These are phyloP conservation scores for Amblyjoppa fuscipennis DNA, from an alignment of 2,888 invertebrate genomes.

Conservation along the genomic window DNA sequence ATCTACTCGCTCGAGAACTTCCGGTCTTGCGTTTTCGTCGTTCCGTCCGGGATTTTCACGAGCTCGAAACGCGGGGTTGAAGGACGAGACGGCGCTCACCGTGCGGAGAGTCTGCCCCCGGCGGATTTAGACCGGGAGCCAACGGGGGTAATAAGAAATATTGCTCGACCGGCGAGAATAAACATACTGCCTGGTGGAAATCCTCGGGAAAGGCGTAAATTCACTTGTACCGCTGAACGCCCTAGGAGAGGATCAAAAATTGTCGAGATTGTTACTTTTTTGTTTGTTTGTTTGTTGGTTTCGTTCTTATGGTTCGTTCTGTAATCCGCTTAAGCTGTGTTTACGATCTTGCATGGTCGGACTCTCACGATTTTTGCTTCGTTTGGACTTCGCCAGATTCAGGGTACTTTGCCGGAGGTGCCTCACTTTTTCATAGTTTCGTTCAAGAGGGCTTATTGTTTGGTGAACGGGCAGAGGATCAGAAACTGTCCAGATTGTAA, in stretches of 20 bases:
- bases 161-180: slow-evolving; percentile 29
- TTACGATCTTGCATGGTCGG: not conserved
- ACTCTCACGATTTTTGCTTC: not conserved
- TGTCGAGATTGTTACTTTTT: not conserved
- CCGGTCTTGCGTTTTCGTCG: slow-evolving; percentile 14
- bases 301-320: not conserved
- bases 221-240: not conserved
- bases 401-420: too few relatives aligned
- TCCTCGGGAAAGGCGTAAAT: slow-evolving; percentile 45
- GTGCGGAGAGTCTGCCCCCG: not conserved
- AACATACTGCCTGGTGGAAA: slow-evolving; percentile 29
- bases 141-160: slow-evolving; percentile 40
- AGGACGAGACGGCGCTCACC: slow-evolving; percentile 5
- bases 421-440: too few relatives aligned
- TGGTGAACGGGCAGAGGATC: too few relatives aligned
- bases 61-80: slow-evolving; percentile 24
- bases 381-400: too few relatives aligned
- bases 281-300: not conserved
- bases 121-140: not conserved
- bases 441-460: too few relatives aligned
- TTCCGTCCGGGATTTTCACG: slow-evolving; percentile 27
- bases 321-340: not conserved
- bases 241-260: not conserved
- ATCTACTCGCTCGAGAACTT: slow-evolving; percentile 36
- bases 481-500: too few relatives aligned